A percentile compares a stretch with the other conserved stretches of the same genome.
These are phyloP conservation scores for Lampris incognitus DNA, from an alignment of 2,113 vertebrate species.

Conservation along the genomic window DNA sequence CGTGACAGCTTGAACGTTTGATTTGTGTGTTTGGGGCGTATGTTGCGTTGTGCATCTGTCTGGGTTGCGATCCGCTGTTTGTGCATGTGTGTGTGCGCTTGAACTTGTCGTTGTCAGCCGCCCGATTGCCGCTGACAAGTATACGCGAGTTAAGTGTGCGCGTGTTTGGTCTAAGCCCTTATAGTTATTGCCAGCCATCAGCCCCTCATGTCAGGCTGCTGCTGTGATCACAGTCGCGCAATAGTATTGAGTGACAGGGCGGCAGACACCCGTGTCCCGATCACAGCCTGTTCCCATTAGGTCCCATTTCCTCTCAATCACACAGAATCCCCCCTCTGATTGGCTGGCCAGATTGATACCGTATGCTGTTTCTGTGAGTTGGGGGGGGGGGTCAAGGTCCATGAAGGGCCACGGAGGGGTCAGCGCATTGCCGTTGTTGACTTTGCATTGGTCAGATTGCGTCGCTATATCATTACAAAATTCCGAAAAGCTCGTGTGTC, in stretches of 20 bases:
- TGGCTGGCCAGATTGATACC: conserved; percentile 71
- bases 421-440: conserved; percentile 47
- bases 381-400: conserved; percentile 30
- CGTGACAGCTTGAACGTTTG: background rate
- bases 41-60: background rate
- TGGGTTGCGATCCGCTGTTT: background rate
- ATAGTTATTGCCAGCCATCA: conserved; percentile 63
- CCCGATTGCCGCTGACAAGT: conserved; percentile 54
- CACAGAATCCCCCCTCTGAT: conserved; percentile 60
- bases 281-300: conserved; percentile 80
- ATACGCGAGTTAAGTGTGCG: conserved; percentile 42
- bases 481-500: conserved; percentile 17
- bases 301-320: conserved; percentile 78
- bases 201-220: conserved; percentile 28
- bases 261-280: conserved; percentile 53
- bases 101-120: conserved; percentile 29
- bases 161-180: conserved; percentile 46
- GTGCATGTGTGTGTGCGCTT: conserved; percentile 20
- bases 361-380: conserved; percentile 44
- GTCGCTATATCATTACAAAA: conserved; percentile 15
- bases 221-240: conserved; percentile 61
- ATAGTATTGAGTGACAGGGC: conserved; percentile 60
- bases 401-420: conserved; percentile 53
- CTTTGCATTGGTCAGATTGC: conserved; percentile 39
- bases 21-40: conserved; percentile 11